Base-by-base conservation (phyloP, 1,140 invertebrate species). In the Ladona fulva region DNA sequence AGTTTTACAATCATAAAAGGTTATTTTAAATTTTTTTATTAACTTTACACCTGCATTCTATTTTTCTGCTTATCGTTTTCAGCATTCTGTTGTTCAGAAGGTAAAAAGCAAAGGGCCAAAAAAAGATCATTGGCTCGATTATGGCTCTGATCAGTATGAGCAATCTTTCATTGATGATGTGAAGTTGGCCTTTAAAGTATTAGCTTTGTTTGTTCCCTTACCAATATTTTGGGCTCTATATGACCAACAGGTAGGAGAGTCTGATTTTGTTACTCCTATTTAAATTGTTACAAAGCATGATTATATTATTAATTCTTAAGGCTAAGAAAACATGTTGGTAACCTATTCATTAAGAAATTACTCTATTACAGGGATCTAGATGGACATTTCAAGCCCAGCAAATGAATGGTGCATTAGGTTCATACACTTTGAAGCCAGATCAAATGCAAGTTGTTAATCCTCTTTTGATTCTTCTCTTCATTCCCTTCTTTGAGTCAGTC, bases 401-500 rank as follows among this genome's bases (percentile, higher is more conserved):
- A 83, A 93, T 92, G 92, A 86, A 89, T 82, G 92, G 91, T 78
- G 83, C 85, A 79, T 85, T 92, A 77, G 88, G 87, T 66, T 85
- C 85, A 0, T 87, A 86, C 83, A 86, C 86, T 5, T 84, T 94
- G n/a, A 90, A 93, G 81, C 92, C 93, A 0, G 93, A 95, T 85
- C 93, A 94, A 84, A 89, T 94, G 88, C 92, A 93, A 86, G 89
- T 91, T 75, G 83, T 94, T 0, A 96, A 96, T 85, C 92, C 93
- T 0, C 80, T 95, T 37, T 85, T 96, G 0, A 93, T 95, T 81
- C 83, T 96, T 25, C 76, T 91, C 1, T 88, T 95, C 75, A 94
- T 95, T 81, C 94, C 94, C 8, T 78, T 95, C 0, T 95, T 94
- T 84, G 92, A 95, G 86, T 85, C 82, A 74, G 74, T 85, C 3